phyloP scores from a whole-genome alignment of 2,797 vertebrate species.

The Cottoperca gobio region DNA sequence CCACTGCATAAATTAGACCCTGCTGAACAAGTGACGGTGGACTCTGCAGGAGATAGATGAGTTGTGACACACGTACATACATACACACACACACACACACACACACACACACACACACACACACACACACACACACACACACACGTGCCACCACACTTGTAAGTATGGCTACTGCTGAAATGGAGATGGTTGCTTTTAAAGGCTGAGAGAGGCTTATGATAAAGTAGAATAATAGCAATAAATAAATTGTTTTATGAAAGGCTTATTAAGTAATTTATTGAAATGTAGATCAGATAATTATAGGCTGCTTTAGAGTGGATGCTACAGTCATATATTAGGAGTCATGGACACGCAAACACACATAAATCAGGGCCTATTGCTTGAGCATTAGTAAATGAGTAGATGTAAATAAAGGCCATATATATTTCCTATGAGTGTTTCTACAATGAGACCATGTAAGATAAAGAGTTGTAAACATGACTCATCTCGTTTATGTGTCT shows the following conservation, averaged over 20 bases:
- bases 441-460: slow-evolving; percentile 36
- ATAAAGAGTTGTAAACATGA: slow-evolving; percentile 42
- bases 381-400: slow-evolving; percentile 44
- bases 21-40: slow-evolving; percentile 67
- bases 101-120: slow-evolving; percentile 22
- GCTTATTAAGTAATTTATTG: slow-evolving; percentile 37
- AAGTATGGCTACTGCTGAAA: slow-evolving; percentile 63
- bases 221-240: slow-evolving; percentile 30
- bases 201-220: slow-evolving; percentile 44
- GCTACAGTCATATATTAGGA: slow-evolving; percentile 7
- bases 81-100: slow-evolving; percentile 26
- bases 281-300: slow-evolving; percentile 36
- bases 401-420: slow-evolving; percentile 42
- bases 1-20: slow-evolving; percentile 83
- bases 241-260: slow-evolving; percentile 52
- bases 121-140: slow-evolving; percentile 22
- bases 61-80: slow-evolving; percentile 61
- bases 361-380: slow-evolving; percentile 29
- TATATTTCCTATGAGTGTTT: slow-evolving; percentile 29
- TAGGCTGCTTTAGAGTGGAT: slow-evolving; percentile 11
- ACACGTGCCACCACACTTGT: slow-evolving; percentile 47
- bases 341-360: slow-evolving; percentile 4
- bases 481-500: slow-evolving; percentile 5
- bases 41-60: slow-evolving; percentile 76
- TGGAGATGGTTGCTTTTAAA: slow-evolving; percentile 47